phyloP scores from a whole-genome alignment of 2,888 invertebrate genomes.

The Rotaria macrura region DNA sequence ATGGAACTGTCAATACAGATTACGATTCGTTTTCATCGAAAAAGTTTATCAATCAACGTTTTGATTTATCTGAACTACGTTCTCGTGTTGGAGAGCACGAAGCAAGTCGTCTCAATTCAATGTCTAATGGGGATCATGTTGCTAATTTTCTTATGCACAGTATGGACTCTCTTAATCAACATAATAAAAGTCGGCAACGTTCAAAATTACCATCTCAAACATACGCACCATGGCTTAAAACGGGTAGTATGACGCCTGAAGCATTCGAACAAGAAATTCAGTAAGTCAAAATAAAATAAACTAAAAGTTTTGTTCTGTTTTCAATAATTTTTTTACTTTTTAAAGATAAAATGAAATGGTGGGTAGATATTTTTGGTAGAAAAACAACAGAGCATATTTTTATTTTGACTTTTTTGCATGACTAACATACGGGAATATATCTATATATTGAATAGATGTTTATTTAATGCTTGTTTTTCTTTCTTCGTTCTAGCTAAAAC shows the following conservation, averaged over 20 bases:
- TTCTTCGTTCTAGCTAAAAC: no score
- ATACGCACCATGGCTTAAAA: background rate
- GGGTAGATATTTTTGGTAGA: background rate
- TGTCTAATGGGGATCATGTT: background rate
- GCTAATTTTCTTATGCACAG: background rate
- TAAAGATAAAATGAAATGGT: background rate
- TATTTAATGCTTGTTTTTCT: no score
- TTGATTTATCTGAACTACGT: background rate
- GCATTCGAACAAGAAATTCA: background rate
- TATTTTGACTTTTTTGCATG: background rate
- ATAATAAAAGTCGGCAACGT: background rate
- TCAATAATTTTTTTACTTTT: background rate
- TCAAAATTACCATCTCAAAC: background rate
- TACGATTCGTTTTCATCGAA: background rate
- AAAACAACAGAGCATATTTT: background rate
- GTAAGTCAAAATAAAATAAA: background rate
- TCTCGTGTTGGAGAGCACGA: background rate
- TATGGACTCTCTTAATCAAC: background rate
- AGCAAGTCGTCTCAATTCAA: background rate
- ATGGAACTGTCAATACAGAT: no score
- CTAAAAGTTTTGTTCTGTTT: background rate
- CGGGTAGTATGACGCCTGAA: background rate
- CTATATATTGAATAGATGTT: no score
- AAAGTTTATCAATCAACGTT: background rate
- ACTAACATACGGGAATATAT: background rate